Evolutionary conservation across 2,888 invertebrate species (phyloP), one percentile per base, ranked within the genome.

Genomic region (Lasioglossum marginatum): DNA sequence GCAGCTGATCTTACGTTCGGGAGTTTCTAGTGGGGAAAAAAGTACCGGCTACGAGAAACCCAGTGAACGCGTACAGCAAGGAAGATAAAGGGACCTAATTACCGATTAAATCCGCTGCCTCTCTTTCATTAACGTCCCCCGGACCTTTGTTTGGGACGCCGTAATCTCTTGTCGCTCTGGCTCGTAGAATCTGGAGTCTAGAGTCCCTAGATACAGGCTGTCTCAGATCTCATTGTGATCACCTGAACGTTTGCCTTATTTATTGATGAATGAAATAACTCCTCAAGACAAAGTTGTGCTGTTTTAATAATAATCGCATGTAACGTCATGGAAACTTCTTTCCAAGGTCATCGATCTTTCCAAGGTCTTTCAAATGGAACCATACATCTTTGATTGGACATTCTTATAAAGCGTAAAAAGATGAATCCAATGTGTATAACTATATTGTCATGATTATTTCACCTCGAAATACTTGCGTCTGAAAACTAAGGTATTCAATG

Each of bases 81-180:
- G 52, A 73, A 43, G 43, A 37, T 72, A 81, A 81, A 57, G 82
- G 82, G 86, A 87, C 88, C 87, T 88, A 87, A 88, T 81, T 77
- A 83, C 45, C 82, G 79, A 84, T 82, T 78, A 82, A 63, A 87
- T 84, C 76, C 85, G 83, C 86, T 86, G 86, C 84, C 86, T 87
- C 86, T 75, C 73, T 79, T 82, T 84, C 60, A 79, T 78, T 77
- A 73, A 79, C 63, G 63, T 63, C 31, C 60, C 27, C 27, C 27
- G 60, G 27, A 27, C 60, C 31, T 31, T 63, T 31, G 31, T 63
- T 31, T 31, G 31, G 63, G 31, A 63, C 63, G 27, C 63, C 31
- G 63, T 31, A 63, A 63, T 16, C 27, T 63, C 63, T 31, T 31
- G 63, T 31, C 63, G 31, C 63, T 16, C 63, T 27, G 63, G 16